phyloP scores from a whole-genome alignment of 2,888 invertebrate genomes.

The Himalopsyche anomala region DNA sequence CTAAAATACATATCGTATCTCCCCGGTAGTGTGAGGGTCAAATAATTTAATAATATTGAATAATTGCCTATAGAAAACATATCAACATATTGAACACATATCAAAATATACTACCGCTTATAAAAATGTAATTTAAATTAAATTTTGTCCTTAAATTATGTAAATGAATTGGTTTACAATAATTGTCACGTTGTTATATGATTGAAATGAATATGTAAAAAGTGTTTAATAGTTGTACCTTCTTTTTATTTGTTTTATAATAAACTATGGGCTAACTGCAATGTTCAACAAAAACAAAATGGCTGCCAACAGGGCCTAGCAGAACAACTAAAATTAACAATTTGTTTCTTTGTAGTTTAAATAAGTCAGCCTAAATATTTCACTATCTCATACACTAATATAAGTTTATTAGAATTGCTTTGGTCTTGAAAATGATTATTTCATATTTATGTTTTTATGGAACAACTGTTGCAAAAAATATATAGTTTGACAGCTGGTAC shows the following conservation, averaged over 20 bases:
- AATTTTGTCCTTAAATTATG: background rate
- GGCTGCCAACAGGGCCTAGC: constrained; percentile 11
- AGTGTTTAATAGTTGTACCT: no score
- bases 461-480: background rate
- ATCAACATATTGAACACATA: constrained; percentile 5
- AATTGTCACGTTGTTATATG: background rate
- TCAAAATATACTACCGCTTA: background rate
- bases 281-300: background rate
- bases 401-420: no score
- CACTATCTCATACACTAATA: background rate
- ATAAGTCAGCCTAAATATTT: constrained; percentile 13
- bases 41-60: constrained; percentile 36
- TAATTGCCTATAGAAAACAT: constrained; percentile 43
- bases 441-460: background rate
- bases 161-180: background rate
- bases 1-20: constrained; percentile 53
- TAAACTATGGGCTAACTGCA: no score
- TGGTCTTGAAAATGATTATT: background rate
- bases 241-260: no score
- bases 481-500: background rate
- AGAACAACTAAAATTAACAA: background rate
- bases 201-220: no score
- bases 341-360: background rate
- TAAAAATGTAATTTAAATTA: background rate
- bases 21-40: constrained; percentile 65